Conservation (phyloP, 2,113 vertebrate genomes). For the Candoia aspera region DNA sequence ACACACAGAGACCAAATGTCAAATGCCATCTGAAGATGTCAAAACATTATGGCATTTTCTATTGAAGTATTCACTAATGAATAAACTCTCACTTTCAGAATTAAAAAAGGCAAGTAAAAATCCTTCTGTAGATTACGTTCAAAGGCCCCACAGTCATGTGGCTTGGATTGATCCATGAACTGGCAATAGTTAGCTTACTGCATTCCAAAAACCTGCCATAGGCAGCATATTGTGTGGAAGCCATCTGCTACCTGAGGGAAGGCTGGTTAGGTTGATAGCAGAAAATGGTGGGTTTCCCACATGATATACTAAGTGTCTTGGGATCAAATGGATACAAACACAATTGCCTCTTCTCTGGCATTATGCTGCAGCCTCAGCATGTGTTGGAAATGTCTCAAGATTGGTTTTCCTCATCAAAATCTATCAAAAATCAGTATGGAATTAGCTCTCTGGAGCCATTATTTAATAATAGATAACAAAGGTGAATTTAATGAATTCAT, state of each 20-base stretch:
- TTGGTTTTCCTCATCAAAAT: background rate
- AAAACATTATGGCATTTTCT: constrained; percentile 44
- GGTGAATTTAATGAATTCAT: too few relatives aligned
- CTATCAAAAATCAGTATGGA: background rate
- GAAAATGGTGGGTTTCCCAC: background rate
- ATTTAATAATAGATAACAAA: background rate
- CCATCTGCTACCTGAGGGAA: background rate
- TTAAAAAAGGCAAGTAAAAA: constrained; percentile 12
- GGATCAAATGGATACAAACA: background rate
- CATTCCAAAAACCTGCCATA: background rate
- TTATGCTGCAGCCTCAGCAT: background rate
- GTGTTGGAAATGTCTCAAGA: background rate
- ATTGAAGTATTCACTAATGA: constrained; percentile 44
- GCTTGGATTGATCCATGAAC: constrained; percentile 26
- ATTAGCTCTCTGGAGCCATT: background rate
- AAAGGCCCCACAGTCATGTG: constrained; percentile 12
- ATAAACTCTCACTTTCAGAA: background rate
- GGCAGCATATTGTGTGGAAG: background rate
- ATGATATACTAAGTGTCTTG: background rate
- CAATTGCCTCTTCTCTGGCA: background rate
- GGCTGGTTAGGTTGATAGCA: constrained; percentile 29
- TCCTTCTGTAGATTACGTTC: constrained; percentile 18
- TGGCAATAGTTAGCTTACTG: constrained; percentile 22
- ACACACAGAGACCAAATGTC: constrained; percentile 53
- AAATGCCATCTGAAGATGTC: constrained; percentile 63